These are phyloP conservation scores for Fukomys damarensis DNA, from an alignment of 2,113 vertebrate genomes.

Conservation along the genomic window DNA sequence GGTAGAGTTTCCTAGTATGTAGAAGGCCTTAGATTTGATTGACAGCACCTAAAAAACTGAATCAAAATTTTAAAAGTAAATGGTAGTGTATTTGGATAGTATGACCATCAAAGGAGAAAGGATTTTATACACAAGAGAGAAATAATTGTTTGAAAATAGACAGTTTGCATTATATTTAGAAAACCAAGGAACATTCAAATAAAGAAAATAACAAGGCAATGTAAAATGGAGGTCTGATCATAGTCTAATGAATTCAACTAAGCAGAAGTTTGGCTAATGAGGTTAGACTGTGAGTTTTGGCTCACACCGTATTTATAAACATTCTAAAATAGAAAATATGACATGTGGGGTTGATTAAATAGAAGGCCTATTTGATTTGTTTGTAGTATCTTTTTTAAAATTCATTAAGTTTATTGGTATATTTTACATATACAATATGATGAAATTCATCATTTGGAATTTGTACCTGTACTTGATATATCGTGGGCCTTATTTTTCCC, in stretches of 20 bases:
- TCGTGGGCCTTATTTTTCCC: no score
- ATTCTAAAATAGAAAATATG: not conserved
- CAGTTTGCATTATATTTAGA: not conserved
- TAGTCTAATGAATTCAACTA: not conserved
- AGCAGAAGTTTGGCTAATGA: not conserved
- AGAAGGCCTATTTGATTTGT: not conserved
- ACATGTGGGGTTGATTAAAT: not conserved
- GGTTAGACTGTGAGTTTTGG: not conserved
- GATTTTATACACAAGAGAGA: not conserved
- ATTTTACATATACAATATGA: no score
- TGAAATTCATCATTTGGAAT: no score
- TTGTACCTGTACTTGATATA: no score
- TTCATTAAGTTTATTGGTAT: no score
- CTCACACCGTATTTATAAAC: slow-evolving; percentile 16
- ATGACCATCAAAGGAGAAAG: not conserved
- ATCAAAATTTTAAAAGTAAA: not conserved
- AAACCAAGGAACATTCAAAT: slow-evolving; percentile 27
- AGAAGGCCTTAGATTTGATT: not conserved
- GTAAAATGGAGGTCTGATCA: not conserved
- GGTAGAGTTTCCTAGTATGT: not conserved
- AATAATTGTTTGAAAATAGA: not conserved
- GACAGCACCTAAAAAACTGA: not conserved
- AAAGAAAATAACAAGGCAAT: slow-evolving; percentile 20
- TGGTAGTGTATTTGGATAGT: not conserved
- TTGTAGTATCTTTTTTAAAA: no score